Evolutionary conservation across 2,797 vertebrate species (phyloP).

Genomic region (Pseudochirops cupreus): DNA sequence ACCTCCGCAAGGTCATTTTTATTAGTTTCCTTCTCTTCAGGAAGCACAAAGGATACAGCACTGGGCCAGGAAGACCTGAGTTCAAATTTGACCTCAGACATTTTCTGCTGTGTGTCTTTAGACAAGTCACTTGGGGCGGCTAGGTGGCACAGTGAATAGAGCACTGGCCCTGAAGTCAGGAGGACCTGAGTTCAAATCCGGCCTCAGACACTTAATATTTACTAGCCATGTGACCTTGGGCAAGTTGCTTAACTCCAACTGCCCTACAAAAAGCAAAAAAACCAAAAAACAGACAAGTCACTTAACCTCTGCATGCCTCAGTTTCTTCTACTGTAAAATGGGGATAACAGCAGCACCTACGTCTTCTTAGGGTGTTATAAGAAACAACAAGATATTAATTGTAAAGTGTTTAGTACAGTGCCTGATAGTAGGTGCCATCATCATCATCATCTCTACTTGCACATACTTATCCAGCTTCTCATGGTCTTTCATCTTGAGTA

Average conservation of each 20-base stretch:
- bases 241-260: too few relatives aligned
- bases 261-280: too few relatives aligned
- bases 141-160: too few relatives aligned
- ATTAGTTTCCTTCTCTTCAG: too few relatives aligned
- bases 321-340: background rate
- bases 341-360: background rate
- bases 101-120: background rate
- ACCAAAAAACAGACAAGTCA: background rate
- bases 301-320: background rate
- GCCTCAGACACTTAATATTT: too few relatives aligned
- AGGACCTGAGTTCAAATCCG: too few relatives aligned
- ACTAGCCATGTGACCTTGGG: too few relatives aligned
- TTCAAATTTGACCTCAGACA: background rate
- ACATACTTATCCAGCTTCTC: background rate
- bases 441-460: background rate
- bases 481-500: background rate
- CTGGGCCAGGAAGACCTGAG: background rate
- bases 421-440: background rate
- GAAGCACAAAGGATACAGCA: background rate
- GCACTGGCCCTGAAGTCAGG: too few relatives aligned
- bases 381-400: background rate
- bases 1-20: background rate
- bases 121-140: background rate
- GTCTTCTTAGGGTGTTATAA: background rate
- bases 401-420: background rate